A percentile compares a stretch with the other conserved stretches of the same genome.
Evolutionary conservation across 2,113 vertebrate genomes (phyloP).

Genomic region (Cephalopholis sonnerati): DNA sequence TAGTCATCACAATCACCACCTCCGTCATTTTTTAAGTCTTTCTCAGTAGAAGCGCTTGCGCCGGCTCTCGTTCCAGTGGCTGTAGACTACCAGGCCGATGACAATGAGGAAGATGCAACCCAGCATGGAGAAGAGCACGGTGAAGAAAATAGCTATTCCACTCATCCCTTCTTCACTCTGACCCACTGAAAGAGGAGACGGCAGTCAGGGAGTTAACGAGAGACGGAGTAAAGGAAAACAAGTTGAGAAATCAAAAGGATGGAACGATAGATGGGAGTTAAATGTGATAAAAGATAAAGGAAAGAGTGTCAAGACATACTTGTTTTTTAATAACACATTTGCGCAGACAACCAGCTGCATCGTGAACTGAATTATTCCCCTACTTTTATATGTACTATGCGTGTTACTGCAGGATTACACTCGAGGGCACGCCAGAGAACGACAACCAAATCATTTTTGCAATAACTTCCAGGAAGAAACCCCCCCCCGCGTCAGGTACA

Average conservation of each 20-base stretch:
- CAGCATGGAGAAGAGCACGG: slow-evolving; percentile 93
- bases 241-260: background rate
- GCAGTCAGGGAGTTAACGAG: background rate
- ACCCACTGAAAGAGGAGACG: slow-evolving; percentile 75
- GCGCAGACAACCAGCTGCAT: no score
- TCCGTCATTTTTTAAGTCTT: background rate
- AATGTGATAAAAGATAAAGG: background rate
- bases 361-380: no score
- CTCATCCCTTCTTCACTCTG: slow-evolving; percentile 86
- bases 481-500: no score
- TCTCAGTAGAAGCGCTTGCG: slow-evolving; percentile 96
- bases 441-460: no score
- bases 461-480: no score
- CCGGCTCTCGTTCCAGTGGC: slow-evolving; percentile 94
- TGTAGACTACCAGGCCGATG: slow-evolving; percentile 92
- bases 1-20: background rate
- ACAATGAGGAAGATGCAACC: slow-evolving; percentile 91
- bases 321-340: no score
- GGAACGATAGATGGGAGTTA: background rate
- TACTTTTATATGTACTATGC: no score
- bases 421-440: no score
- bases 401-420: no score
- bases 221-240: background rate
- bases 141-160: slow-evolving; percentile 90
- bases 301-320: background rate